These are phyloP conservation scores for Solea senegalensis DNA, from an alignment of 2,113 vertebrate genomes.

Conservation along the genomic window DNA sequence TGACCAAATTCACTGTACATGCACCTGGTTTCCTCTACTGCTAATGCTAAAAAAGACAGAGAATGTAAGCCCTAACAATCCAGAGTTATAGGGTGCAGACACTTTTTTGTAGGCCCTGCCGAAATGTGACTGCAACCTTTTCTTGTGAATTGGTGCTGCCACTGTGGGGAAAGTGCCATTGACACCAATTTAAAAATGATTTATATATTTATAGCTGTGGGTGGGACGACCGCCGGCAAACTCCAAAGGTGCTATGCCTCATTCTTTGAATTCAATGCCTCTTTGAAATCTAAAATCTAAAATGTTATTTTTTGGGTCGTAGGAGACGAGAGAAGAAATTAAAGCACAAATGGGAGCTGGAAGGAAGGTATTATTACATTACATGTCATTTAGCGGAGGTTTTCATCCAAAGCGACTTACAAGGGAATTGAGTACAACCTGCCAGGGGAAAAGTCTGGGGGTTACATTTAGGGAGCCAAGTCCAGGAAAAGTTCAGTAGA, in stretches of 20 bases:
- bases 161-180: not conserved
- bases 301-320: conserved; percentile 32
- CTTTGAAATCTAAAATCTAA: conserved; percentile 9
- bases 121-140: too few species aligned
- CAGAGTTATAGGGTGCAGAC: too few species aligned
- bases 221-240: not conserved
- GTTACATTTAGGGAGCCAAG: conserved; percentile 18
- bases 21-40: too few species aligned
- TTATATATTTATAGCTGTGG: conserved; percentile 10
- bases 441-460: too few species aligned
- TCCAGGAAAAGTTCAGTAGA: conserved; percentile 22
- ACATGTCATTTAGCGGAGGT: too few species aligned
- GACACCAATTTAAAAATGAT: conserved; percentile 16
- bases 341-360: conserved; percentile 26
- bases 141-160: not conserved
- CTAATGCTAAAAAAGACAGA: too few species aligned
- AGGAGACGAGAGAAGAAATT: conserved; percentile 44
- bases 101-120: too few species aligned
- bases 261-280: conserved; percentile 3
- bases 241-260: conserved; percentile 6
- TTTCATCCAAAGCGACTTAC: too few species aligned
- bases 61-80: too few species aligned
- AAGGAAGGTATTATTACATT: conserved; percentile 16
- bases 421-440: too few species aligned
- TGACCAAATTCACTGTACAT: too few species aligned